These are phyloP conservation scores for Hydrozoanthus gracilis DNA, from an alignment of 92 coral and sea anemone genomes.

Conservation along the genomic window DNA sequence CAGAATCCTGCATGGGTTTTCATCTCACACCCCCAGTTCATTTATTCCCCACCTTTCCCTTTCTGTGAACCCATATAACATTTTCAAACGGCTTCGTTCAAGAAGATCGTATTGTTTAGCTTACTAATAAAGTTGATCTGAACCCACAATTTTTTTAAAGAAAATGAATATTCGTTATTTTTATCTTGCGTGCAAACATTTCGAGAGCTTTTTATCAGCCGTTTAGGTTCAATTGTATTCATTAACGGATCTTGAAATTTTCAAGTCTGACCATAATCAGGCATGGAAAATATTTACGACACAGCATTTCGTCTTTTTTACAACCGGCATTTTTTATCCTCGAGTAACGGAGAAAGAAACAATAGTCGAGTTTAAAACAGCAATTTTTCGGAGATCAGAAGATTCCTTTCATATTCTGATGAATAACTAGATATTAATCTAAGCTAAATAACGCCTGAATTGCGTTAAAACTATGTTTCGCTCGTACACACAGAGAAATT, in stretches of 20 bases:
- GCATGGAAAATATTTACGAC: neutral
- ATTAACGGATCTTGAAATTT: neutral
- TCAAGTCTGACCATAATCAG: neutral
- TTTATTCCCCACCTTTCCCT: too few relatives aligned
- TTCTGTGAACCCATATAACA: too few relatives aligned
- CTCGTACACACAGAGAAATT: conserved; percentile 1
- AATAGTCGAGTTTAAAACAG: neutral
- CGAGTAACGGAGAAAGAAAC: neutral
- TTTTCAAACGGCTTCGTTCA: too few relatives aligned
- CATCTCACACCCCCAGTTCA: too few relatives aligned
- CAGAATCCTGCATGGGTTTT: too few relatives aligned
- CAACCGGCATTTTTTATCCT: neutral
- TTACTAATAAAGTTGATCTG: neutral
- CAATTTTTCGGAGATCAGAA: conserved; percentile 12
- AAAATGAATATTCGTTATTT: neutral
- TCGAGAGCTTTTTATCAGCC: neutral
- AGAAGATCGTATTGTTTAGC: neutral
- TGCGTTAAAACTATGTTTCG: neutral
- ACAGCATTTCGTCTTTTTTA: neutral
- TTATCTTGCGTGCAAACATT: conserved; percentile 11
- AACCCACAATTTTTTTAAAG: neutral
- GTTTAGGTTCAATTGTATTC: conserved; percentile 1
- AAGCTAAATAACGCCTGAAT: neutral
- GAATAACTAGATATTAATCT: neutral
- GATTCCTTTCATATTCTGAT: conserved; percentile 19